Evolutionary conservation across 2,113 vertebrate genomes (phyloP), one percentile per base, ranked within the genome.

Genomic region (Pterocles gutturalis): DNA sequence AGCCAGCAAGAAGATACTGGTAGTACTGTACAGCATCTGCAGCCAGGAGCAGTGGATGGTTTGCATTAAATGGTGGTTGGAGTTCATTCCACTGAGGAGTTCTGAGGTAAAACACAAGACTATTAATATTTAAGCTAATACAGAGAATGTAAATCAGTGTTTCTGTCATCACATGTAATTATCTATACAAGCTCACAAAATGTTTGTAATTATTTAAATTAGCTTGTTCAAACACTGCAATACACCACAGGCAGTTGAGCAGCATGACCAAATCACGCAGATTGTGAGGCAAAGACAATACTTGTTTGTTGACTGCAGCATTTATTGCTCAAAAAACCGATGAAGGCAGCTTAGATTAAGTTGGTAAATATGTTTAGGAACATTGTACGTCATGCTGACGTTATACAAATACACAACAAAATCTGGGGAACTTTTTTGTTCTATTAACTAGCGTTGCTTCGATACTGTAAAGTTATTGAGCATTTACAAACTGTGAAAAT

Each of bases 71-170:
- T 57, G 99, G 99, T 64, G 99, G 99, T 97, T 99, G 99, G 71
- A 99, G 98, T 91, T 99, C 99, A 94, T 99, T 99, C 99, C 99
- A 99, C 92, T 99, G 99, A 76, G 99, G 99, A 65, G 99, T 99
- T 98, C 99, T 99, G 97, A 94, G 96, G 96, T 98, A 97, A 87
- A 97, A 97, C 92, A 98, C 94, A 96, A 97, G 95, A 97, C 96
- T 97, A 98, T 98, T 98, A 98, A 98, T 98, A 98, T 98, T 98
- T 97, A 92, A 97, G 95, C 83, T 97, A 97, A 97, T 84, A 97
- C 89, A 93, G 87, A 95, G 91, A 92, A 96, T 90, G 89, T 97
- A 97, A 98, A 97, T 98, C 97, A 98, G 93, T 55, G 94, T 87
- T 94, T 96, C 92, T 98, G 97, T 98, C 98, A 97, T 93, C 97